A percentile compares a stretch with the other conserved stretches of the same genome.
These are phyloP conservation scores for Miniopterus natalensis DNA, from an alignment of 2,113 vertebrate species.

Conservation along the genomic window DNA sequence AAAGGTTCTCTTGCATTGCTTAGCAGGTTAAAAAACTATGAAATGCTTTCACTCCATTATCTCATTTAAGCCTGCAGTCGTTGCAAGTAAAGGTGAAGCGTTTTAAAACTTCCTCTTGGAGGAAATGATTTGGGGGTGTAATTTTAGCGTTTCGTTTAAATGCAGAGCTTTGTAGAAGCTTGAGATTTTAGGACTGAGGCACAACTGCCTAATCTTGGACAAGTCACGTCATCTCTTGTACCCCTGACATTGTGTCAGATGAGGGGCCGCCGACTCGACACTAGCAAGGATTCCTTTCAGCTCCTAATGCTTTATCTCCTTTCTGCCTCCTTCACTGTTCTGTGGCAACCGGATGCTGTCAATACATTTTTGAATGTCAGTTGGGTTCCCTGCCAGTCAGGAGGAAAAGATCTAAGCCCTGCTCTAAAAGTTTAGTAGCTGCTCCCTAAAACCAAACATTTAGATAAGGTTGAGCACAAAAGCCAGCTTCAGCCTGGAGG, in stretches of 20 bases:
- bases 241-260: not conserved
- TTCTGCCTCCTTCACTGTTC: not conserved
- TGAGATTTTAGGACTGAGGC: not conserved
- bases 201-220: not conserved
- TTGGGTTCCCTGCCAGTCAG: not conserved
- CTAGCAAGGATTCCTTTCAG: not conserved
- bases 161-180: not conserved
- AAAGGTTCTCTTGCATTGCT: not conserved
- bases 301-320: not conserved
- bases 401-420: not conserved
- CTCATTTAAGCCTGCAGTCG: not conserved
- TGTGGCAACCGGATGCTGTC: not conserved
- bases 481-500: not conserved
- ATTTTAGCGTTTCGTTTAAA: not conserved
- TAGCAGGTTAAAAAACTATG: not conserved
- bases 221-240: not conserved
- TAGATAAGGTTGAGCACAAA: not conserved
- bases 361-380: not conserved
- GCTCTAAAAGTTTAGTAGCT: not conserved
- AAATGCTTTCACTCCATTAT: not conserved
- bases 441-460: not conserved
- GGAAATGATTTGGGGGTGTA: not conserved
- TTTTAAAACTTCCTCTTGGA: not conserved
- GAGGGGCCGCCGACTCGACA: not conserved
- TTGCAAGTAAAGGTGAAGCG: constrained; percentile 10